Conservation (phyloP, 2,888 invertebrate species). For the Eumacrocentrus americanus region DNA sequence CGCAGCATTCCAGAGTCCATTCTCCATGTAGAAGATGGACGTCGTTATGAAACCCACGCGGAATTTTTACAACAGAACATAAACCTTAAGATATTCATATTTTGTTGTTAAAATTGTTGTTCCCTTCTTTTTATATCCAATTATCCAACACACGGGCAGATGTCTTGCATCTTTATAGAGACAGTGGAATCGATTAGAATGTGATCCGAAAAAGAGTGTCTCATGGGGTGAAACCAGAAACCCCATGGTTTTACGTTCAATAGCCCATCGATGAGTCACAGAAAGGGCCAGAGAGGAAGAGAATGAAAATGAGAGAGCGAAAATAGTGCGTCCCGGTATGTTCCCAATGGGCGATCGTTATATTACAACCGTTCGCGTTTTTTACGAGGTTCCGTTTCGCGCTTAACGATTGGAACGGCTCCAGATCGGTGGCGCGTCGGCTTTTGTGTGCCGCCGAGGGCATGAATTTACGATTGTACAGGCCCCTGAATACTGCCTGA, state of each 20-base stretch:
- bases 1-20: not conserved
- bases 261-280: not conserved
- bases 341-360: not conserved
- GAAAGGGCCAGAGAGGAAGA: slow-evolving; percentile 1
- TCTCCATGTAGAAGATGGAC: not conserved
- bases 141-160: too few species aligned
- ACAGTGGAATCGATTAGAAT: not conserved
- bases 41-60: not conserved
- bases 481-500: not conserved
- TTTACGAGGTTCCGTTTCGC: slow-evolving; percentile 13
- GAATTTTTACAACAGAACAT: not conserved
- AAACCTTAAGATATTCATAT: not conserved
- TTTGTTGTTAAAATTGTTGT: too few species aligned
- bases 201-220: not conserved
- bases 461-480: not conserved
- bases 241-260: not conserved
- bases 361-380: not conserved
- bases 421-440: not conserved
- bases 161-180: too few species aligned
- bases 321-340: not conserved
- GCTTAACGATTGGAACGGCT: slow-evolving; percentile 7
- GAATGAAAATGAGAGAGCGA: not conserved
- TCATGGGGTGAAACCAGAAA: not conserved
- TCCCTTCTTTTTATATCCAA: too few species aligned
- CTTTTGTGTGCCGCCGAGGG: not conserved